Evolutionary conservation across 2,113 vertebrate genomes (phyloP).

Genomic region (Barnardius zonarius): DNA sequence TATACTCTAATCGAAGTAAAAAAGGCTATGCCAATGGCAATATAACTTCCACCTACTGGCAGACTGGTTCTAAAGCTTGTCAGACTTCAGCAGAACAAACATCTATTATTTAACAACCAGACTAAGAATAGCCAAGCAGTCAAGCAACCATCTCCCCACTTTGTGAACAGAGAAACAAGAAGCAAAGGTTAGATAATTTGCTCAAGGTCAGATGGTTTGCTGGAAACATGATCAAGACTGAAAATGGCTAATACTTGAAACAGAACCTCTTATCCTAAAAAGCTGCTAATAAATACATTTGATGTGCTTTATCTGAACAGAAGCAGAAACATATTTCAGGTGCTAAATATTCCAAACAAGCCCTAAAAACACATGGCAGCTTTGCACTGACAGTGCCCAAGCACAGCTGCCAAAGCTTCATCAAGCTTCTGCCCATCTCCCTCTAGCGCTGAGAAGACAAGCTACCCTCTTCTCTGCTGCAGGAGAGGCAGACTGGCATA

Average conservation of each 20-base stretch:
- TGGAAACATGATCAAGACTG: not conserved
- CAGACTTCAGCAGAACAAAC: constrained; percentile 26
- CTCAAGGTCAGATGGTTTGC: not conserved
- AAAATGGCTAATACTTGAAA: not conserved
- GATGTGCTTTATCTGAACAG: not conserved
- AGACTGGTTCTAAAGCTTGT: not conserved
- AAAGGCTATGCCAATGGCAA: not conserved
- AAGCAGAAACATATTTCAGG: not conserved
- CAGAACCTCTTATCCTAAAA: not conserved
- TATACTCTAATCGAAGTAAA: not conserved
- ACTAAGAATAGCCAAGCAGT: constrained; percentile 32
- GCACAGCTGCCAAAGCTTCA: not conserved
- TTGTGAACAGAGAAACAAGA: not conserved
- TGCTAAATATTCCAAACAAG: not conserved
- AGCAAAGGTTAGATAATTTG: constrained; percentile 10
- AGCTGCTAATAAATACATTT: not conserved
- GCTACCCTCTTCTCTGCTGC: not conserved
- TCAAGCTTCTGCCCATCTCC: not conserved
- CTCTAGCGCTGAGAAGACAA: not conserved
- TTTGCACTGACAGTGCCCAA: not conserved
- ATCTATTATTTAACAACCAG: constrained; percentile 48
- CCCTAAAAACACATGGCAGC: not conserved
- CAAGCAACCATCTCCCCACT: constrained; percentile 6
- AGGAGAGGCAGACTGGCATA: not conserved
- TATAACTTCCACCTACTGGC: not conserved